Percentiles rank a stretch among this genome's conserved stretches.
Conservation (phyloP, 2,888 invertebrate species). For the Lordiphosa fenestrarum region DNA sequence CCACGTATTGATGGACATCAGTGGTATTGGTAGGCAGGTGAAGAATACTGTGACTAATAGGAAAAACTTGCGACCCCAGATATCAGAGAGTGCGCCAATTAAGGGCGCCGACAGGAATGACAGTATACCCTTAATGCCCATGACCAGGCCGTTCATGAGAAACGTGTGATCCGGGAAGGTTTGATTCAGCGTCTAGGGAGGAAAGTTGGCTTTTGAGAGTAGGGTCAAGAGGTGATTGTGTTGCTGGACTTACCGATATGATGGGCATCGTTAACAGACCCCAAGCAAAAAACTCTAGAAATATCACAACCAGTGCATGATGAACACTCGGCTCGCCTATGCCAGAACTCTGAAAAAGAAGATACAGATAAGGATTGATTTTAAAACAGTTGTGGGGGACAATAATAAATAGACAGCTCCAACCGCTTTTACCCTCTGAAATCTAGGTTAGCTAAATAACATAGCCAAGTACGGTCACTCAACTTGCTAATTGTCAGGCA, state of each 20-base stretch:
- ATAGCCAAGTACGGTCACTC: no score
- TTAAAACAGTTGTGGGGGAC: background rate
- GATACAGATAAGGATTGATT: background rate
- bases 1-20: slow-evolving; percentile 99
- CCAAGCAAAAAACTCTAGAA: slow-evolving; percentile 99
- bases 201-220: no score
- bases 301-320: slow-evolving; percentile 99
- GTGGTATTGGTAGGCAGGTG: slow-evolving; percentile 98
- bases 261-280: slow-evolving; percentile 99
- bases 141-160: slow-evolving; percentile 98
- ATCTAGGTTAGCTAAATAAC: no score
- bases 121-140: slow-evolving; percentile 98
- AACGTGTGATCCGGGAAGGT: slow-evolving; percentile 99
- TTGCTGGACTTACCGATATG: slow-evolving; percentile 82
- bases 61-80: slow-evolving; percentile 99
- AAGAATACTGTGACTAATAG: slow-evolving; percentile 98
- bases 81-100: slow-evolving; percentile 98
- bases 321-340: slow-evolving; percentile 97
- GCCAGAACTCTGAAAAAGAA: slow-evolving; percentile 86
- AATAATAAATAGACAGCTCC: no score
- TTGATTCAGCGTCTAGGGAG: slow-evolving; percentile 89
- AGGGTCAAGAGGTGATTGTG: no score
- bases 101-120: slow-evolving; percentile 98
- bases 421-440: no score
- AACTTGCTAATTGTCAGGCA: no score